A percentile compares a stretch with the other conserved stretches of the same genome.
These are phyloP conservation scores for Trinectes maculatus DNA, from an alignment of 2,113 vertebrate genomes.

Conservation along the genomic window DNA sequence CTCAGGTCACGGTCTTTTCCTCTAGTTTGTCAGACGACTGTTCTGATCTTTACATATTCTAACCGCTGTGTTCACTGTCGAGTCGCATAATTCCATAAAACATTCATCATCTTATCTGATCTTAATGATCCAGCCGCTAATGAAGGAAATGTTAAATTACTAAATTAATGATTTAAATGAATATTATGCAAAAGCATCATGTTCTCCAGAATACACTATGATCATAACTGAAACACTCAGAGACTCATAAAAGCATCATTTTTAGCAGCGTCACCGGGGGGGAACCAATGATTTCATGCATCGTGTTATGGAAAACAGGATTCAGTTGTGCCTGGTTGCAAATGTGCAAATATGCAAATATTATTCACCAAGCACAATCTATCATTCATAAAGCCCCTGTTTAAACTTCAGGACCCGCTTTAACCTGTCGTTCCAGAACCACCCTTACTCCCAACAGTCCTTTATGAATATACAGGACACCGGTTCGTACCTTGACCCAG, in stretches of 20 bases:
- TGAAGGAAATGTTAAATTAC: no score
- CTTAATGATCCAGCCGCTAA: not conserved
- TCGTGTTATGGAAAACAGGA: slow-evolving; percentile 37
- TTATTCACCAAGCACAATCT: slow-evolving; percentile 1
- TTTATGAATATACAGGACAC: slow-evolving; percentile 22
- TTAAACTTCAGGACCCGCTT: slow-evolving; percentile 9
- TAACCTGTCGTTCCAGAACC: not conserved
- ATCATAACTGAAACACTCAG: slow-evolving; percentile 7
- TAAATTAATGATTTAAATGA: not conserved
- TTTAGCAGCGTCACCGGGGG: slow-evolving; percentile 16
- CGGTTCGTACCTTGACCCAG: slow-evolving; percentile 3
- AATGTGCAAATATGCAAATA: slow-evolving; percentile 29
- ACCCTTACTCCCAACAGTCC: slow-evolving; percentile 3
- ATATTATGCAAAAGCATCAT: not conserved
- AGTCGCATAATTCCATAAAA: not conserved
- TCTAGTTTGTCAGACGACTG: not conserved
- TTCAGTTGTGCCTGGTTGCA: slow-evolving; percentile 31
- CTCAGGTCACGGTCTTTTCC: not conserved
- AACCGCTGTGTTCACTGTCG: not conserved
- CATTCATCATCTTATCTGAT: not conserved
- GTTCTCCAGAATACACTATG: slow-evolving; percentile 1
- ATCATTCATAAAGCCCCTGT: slow-evolving; percentile 19
- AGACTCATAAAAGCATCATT: slow-evolving; percentile 7
- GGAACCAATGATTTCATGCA: slow-evolving; percentile 39
- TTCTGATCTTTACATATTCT: slow-evolving; percentile 10